These are phyloP conservation scores for Tilapia sparmanii DNA, from an alignment of 2,113 vertebrate species.

Conservation along the genomic window DNA sequence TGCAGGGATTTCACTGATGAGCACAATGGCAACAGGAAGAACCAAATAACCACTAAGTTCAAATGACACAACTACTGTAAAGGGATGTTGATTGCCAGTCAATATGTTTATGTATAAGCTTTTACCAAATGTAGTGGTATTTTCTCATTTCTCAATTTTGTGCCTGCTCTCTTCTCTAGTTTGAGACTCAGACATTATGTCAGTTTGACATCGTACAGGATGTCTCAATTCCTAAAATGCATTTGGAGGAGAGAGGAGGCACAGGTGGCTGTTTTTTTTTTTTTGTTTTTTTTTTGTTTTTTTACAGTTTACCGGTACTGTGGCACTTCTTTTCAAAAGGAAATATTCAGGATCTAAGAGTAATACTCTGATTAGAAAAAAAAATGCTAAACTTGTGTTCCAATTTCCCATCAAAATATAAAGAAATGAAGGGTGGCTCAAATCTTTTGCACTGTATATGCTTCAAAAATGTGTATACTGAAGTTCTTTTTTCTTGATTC, in stretches of 20 bases:
- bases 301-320: not conserved
- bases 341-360: not conserved
- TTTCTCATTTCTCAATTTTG: not conserved
- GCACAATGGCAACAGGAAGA: not conserved
- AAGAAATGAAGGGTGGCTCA: not conserved
- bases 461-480: not conserved
- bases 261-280: not conserved
- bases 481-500: not conserved
- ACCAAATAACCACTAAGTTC: not conserved
- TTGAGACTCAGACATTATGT: not conserved
- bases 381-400: not conserved
- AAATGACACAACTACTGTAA: not conserved
- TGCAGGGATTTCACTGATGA: not conserved
- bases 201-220: not conserved
- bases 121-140: not conserved
- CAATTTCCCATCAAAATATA: not conserved
- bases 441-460: not conserved
- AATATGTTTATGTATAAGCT: not conserved
- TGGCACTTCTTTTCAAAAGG: not conserved
- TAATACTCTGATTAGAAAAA: not conserved
- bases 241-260: not conserved
- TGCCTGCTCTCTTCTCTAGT: not conserved
- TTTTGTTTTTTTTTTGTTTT: not conserved
- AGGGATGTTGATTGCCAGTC: not conserved
- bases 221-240: not conserved